Base-by-base conservation (phyloP, 2,888 invertebrate species). In the Podotricha telesiphe region DNA sequence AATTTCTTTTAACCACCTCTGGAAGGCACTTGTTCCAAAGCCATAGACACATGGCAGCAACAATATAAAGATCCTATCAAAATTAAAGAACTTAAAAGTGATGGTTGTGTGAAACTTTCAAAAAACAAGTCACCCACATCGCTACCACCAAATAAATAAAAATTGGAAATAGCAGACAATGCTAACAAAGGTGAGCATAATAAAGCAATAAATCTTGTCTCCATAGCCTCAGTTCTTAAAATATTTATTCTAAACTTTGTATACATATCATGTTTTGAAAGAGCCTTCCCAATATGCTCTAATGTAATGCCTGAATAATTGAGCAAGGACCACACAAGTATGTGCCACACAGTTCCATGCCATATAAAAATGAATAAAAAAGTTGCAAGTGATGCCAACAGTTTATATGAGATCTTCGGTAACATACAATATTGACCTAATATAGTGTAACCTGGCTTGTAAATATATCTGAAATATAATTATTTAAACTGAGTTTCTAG, bases 301-400 rank as follows among this genome's bases (percentile, higher is more conserved):
- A 96, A 82, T 13, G 94, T 89, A 58, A 98, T 93, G 42, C 97
- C 98, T 6, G 96, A 74, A 82, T 96, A 98, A 89, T 99, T 99
- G n/a, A 98, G 87, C 11, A 94, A 77, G n/a, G 97, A 94, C 98
- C 99, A 99, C 67, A 97, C 89, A 70, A 98, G 94, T 74, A 98
- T 95, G 78, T 95, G 95, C 73, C 91, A 89, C 71, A 95, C 95
- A 58, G 95, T 94, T 45, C 98, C 98, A 86, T 99, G 99, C 99
- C 99, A 99, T 71, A 97, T 83, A 80, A 95, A 98, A 40, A 98
- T 96, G 85, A 98, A 99, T 20, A 93, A 79, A 87, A 99, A 98
- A 80, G 96, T 96, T 2, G 94, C 76, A 50, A 95, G 93, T n/a
- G 96, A 97, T 2, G 97, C 96, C 22, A 95, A 78, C 1, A 97